phyloP scores from a whole-genome alignment of 2,797 vertebrate genomes.

The Morelia viridis region DNA sequence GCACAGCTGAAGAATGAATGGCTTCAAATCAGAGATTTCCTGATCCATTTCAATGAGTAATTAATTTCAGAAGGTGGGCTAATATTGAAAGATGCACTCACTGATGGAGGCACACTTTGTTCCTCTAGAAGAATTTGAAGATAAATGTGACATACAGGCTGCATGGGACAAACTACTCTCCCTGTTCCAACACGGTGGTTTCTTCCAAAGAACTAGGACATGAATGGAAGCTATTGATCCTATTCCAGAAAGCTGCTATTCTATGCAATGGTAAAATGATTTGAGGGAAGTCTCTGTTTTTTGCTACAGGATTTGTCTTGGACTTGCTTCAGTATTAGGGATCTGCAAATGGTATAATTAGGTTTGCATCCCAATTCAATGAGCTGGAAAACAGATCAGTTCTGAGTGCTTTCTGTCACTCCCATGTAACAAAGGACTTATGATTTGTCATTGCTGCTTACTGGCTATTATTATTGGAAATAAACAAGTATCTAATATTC shows the following conservation, averaged over 20 bases:
- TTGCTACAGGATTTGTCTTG: not conserved
- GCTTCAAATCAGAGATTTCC: slow-evolving; percentile 58
- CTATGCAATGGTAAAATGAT: not conserved
- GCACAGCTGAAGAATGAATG: slow-evolving; percentile 51
- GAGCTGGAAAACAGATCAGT: not conserved
- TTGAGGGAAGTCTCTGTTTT: not conserved
- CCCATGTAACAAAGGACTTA: not conserved
- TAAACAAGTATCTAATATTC: not conserved
- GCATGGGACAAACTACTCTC: not conserved
- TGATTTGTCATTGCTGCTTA: not conserved
- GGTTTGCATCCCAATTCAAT: not conserved
- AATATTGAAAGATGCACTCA: not conserved
- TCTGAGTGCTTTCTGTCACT: not conserved
- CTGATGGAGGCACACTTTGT: not conserved
- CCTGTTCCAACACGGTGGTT: not conserved
- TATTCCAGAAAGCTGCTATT: slow-evolving; percentile 21
- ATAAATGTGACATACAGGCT: not conserved
- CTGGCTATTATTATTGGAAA: not conserved
- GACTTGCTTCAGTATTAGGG: not conserved
- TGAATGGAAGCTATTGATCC: not conserved
- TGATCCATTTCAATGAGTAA: slow-evolving; percentile 60
- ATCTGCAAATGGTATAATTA: not conserved
- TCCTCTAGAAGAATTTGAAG: not conserved
- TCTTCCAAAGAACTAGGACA: not conserved
- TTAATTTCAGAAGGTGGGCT: slow-evolving; percentile 35